Conservation (phyloP, 1,140 invertebrate genomes). For the Micrasema minimum region DNA sequence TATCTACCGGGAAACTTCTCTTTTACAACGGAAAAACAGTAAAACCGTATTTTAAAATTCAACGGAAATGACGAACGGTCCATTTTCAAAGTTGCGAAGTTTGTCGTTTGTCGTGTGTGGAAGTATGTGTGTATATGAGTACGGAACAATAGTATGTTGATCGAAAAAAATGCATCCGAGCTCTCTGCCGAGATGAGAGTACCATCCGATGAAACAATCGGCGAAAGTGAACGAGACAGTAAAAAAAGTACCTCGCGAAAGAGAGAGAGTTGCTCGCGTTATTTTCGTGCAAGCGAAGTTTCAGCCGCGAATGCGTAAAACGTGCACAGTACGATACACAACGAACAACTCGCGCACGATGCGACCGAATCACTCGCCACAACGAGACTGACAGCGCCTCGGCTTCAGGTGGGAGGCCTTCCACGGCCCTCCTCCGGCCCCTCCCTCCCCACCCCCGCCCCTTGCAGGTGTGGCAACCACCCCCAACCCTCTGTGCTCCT, state of each 20-base stretch:
- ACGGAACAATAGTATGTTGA: too few relatives aligned
- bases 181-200: not conserved
- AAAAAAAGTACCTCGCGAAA: slow-evolving; percentile 50
- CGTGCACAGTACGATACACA: slow-evolving; percentile 55
- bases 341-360: slow-evolving; percentile 59
- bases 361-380: slow-evolving; percentile 54
- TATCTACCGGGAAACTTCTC: too few relatives aligned
- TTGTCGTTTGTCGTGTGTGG: too few relatives aligned
- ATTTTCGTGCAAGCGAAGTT: slow-evolving; percentile 47
- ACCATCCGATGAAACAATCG: slow-evolving; percentile 17
- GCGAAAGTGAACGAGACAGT: slow-evolving; percentile 54
- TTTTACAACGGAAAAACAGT: too few relatives aligned
- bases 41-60: too few relatives aligned
- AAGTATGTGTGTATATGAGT: too few relatives aligned
- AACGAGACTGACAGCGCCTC: slow-evolving; percentile 43
- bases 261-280: slow-evolving; percentile 55
- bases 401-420: slow-evolving; percentile 30
- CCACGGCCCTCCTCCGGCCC: slow-evolving; percentile 8
- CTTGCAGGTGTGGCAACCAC: slow-evolving; percentile 2
- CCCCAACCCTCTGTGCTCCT: not conserved
- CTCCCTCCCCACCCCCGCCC: slow-evolving; percentile 30
- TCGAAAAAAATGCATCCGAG: slow-evolving; percentile 21
- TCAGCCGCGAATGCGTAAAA: slow-evolving; percentile 57
- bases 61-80: too few relatives aligned
- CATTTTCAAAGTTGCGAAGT: too few relatives aligned